These are phyloP conservation scores for Ceratotherium simum DNA, from an alignment of 2,113 vertebrate species.

Conservation along the genomic window DNA sequence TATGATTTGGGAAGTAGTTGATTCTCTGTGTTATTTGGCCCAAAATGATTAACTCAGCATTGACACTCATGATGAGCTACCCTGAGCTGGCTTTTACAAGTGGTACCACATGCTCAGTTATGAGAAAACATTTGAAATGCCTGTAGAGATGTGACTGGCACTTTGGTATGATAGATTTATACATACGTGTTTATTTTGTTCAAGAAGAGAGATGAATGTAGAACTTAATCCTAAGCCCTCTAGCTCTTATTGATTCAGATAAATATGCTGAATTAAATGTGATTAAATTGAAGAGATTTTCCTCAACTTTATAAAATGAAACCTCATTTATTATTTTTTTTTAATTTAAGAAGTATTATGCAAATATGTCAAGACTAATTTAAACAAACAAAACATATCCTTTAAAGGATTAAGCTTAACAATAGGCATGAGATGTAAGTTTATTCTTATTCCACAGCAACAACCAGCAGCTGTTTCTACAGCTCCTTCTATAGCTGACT, in stretches of 20 bases:
- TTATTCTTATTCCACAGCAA: background rate
- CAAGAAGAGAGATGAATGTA: background rate
- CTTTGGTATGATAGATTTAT: background rate
- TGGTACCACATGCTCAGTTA: background rate
- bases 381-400: background rate
- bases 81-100: background rate
- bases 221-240: conserved; percentile 12
- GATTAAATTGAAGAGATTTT: background rate
- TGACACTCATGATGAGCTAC: background rate
- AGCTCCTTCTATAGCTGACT: background rate
- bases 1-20: background rate
- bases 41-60: conserved; percentile 3
- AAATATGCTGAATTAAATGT: conserved; percentile 35
- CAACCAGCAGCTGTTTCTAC: background rate
- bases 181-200: background rate
- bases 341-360: conserved; percentile 36
- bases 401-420: conserved; percentile 1
- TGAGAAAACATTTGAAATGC: background rate
- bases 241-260: background rate
- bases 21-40: background rate
- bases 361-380: background rate
- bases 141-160: background rate
- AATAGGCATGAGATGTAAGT: background rate
- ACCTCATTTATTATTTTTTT: background rate
- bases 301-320: background rate